Percentiles rank a stretch among this genome's conserved stretches.
Evolutionary conservation across 2,888 invertebrate genomes (phyloP).

Genomic region (Zhengitettix transpicula): DNA sequence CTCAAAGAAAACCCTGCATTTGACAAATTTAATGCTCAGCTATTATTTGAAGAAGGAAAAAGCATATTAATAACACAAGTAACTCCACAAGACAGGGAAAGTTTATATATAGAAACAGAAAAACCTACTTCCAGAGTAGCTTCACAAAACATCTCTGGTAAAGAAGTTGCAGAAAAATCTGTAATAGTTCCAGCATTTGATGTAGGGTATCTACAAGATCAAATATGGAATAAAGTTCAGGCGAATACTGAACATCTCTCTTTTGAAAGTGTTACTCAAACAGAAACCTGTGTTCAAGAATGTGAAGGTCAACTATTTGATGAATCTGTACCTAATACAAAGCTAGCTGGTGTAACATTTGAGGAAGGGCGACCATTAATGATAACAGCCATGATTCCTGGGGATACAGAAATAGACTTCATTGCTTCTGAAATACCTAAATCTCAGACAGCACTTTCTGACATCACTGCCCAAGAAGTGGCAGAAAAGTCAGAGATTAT

Average conservation of each 20-base stretch:
- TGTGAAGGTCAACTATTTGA: conserved; percentile 26
- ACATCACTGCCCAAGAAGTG: conserved; percentile 35
- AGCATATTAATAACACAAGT: conserved; percentile 36
- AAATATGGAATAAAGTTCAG: conserved; percentile 23
- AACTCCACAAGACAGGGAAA: conserved; percentile 29
- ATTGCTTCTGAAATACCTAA: conserved; percentile 24
- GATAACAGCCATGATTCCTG: conserved; percentile 29
- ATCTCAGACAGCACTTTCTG: conserved; percentile 31
- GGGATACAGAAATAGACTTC: conserved; percentile 31
- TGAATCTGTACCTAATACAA: conserved; percentile 31
- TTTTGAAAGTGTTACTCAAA: conserved; percentile 34
- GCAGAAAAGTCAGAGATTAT: conserved; percentile 41
- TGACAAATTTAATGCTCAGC: conserved; percentile 25
- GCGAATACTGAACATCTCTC: conserved; percentile 35
- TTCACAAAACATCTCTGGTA: conserved; percentile 16
- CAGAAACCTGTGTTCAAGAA: conserved; percentile 35
- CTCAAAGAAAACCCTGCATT: conserved; percentile 24
- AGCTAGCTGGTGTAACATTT: conserved; percentile 32
- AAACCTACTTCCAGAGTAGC: conserved; percentile 13
- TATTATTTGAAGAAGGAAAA: conserved; percentile 28
- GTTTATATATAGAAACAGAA: conserved; percentile 18
- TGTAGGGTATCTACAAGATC: conserved; percentile 5
- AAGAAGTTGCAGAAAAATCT: conserved; percentile 26
- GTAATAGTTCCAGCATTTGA: conserved; percentile 20
- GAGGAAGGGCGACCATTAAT: conserved; percentile 40